These are phyloP conservation scores for Phrynocephalus guinanensis DNA, from an alignment of 2,797 vertebrate genomes.

Conservation along the genomic window DNA sequence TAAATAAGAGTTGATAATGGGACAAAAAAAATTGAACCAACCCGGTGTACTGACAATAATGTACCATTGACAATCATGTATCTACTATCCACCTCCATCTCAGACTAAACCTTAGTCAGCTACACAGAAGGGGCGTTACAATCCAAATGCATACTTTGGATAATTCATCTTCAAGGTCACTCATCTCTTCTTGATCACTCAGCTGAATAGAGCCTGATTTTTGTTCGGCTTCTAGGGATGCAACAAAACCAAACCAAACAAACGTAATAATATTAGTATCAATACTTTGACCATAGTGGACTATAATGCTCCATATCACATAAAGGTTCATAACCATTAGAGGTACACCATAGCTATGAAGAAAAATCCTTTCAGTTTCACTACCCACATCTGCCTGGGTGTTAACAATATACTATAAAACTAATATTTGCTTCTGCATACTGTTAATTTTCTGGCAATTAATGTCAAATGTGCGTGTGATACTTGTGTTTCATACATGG, in stretches of 20 bases:
- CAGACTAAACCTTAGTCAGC: not conserved
- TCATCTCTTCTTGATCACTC: conserved; percentile 22
- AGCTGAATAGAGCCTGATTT: not conserved
- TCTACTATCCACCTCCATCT: not conserved
- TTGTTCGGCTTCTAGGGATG: conserved; percentile 56
- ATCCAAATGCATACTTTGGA: conserved; percentile 65
- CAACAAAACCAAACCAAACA: conserved; percentile 29
- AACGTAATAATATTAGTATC: not conserved
- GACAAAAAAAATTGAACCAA: not conserved
- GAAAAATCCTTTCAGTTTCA: not conserved
- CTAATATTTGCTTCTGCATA: not conserved
- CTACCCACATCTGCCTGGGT: not conserved
- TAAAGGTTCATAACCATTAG: not conserved
- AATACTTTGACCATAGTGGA: not conserved
- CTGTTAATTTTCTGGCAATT: not conserved
- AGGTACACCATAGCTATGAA: not conserved
- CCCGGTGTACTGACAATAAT: not conserved
- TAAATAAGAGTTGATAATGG: not conserved
- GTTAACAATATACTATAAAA: not conserved
- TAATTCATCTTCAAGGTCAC: conserved; percentile 19
- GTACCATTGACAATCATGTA: not conserved
- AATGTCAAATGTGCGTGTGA: not conserved
- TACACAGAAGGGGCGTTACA: conserved; percentile 30
- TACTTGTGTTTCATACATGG: not conserved
- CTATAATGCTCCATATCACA: not conserved